Conservation (phyloP, 2,888 invertebrate species). For the Ethmia dodecea region DNA sequence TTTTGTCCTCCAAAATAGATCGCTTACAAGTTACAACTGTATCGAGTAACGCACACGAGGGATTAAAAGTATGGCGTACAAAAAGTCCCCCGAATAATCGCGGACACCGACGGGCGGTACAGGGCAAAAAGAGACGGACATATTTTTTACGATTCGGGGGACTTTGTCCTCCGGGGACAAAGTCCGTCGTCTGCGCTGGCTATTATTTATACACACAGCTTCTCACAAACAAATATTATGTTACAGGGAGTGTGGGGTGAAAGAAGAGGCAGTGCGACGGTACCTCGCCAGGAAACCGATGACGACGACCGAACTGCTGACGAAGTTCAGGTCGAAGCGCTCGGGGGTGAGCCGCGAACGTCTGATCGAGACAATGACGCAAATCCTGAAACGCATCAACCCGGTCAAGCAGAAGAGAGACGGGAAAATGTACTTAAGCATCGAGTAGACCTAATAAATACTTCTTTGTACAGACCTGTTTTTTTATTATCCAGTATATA, state of each 20-base stretch:
- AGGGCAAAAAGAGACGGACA: too few relatives aligned
- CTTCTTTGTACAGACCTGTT: not conserved
- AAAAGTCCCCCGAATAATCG: too few relatives aligned
- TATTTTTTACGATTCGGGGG: too few relatives aligned
- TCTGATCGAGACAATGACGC: slow-evolving; percentile 94
- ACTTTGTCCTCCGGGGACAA: too few relatives aligned
- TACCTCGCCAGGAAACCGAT: slow-evolving; percentile 98
- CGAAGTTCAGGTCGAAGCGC: slow-evolving; percentile 96
- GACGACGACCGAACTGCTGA: slow-evolving; percentile 96
- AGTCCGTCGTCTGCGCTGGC: too few relatives aligned
- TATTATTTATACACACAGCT: too few relatives aligned
- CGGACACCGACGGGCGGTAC: too few relatives aligned
- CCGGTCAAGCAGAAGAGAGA: slow-evolving; percentile 94
- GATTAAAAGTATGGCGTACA: too few relatives aligned
- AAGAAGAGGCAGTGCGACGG: slow-evolving; percentile 95
- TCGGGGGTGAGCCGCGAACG: slow-evolving; percentile 94
- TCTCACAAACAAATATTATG: too few relatives aligned
- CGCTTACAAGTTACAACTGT: too few relatives aligned
- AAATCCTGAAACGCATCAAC: slow-evolving; percentile 95
- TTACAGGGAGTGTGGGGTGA: slow-evolving; percentile 90
- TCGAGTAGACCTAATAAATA: slow-evolving; percentile 76
- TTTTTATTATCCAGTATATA: not conserved
- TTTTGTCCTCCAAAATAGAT: too few relatives aligned
- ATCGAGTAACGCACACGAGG: too few relatives aligned
- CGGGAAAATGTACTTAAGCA: slow-evolving; percentile 95